Evolutionary conservation across 2,888 invertebrate species (phyloP).

Genomic region (Electrophaes corylata): DNA sequence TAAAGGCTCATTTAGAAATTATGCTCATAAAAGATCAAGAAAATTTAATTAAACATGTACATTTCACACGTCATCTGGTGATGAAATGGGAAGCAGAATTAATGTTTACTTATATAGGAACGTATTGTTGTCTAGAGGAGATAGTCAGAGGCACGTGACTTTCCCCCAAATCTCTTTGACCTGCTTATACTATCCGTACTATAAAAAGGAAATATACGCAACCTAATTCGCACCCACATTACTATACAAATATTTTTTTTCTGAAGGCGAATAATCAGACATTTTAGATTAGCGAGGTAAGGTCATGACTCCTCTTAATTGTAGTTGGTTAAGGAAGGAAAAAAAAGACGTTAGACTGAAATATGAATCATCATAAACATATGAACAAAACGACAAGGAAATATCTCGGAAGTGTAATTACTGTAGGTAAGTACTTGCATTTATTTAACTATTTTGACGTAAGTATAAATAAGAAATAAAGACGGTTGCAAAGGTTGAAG

Average conservation of each 20-base stretch:
- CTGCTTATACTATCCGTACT: too few species aligned
- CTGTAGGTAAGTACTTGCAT: conserved; percentile 31
- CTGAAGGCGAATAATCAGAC: conserved; percentile 17
- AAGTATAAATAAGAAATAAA: conserved; percentile 20
- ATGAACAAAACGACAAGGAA: conserved; percentile 45
- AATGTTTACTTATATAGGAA: too few species aligned
- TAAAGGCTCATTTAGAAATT: neutral
- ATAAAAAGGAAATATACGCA: too few species aligned
- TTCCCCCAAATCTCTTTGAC: too few species aligned
- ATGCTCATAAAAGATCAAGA: neutral
- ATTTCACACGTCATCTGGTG: too few species aligned
- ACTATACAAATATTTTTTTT: conserved; percentile 21
- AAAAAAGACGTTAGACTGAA: conserved; percentile 30
- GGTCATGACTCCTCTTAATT: conserved; percentile 38
- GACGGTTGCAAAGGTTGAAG: conserved; percentile 21
- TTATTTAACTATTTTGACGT: conserved; percentile 19
- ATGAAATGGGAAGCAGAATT: too few species aligned
- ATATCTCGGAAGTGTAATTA: conserved; percentile 54
- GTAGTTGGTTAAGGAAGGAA: conserved; percentile 34
- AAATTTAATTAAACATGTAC: too few species aligned
- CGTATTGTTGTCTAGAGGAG: too few species aligned
- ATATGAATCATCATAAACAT: conserved; percentile 35
- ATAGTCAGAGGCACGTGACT: too few species aligned
- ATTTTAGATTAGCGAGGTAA: conserved; percentile 27
- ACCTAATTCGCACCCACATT: conserved; percentile 9